phyloP scores from a whole-genome alignment of 2,113 vertebrate genomes.

The Hypanus sabinus region DNA sequence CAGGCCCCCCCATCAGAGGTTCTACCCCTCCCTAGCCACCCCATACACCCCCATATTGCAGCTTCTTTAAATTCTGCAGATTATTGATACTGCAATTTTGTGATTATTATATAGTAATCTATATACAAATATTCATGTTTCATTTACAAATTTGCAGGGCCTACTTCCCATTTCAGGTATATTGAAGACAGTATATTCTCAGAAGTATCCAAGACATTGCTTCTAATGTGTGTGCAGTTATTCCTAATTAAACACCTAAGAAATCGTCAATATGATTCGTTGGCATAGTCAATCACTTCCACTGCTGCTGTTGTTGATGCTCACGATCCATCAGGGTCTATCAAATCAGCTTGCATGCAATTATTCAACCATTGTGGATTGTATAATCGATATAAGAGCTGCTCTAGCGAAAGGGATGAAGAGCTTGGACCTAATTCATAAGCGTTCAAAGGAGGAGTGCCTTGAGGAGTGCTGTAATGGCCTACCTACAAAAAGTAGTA shows the following conservation, averaged over 20 bases:
- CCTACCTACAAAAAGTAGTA: conserved; percentile 49
- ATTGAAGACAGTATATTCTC: background rate
- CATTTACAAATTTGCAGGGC: background rate
- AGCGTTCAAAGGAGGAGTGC: conserved; percentile 42
- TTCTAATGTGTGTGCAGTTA: background rate
- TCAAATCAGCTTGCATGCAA: background rate
- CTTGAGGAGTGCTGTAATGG: conserved; percentile 51
- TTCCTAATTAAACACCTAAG: too few relatives aligned
- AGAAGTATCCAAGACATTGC: background rate
- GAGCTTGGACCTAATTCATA: conserved; percentile 47
- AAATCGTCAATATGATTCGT: background rate
- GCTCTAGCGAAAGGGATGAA: conserved; percentile 52
- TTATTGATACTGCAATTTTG: background rate
- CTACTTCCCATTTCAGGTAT: background rate
- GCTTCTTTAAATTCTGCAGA: background rate
- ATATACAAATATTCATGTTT: background rate
- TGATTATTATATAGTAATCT: background rate
- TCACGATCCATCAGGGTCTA: background rate
- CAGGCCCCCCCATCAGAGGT: too few relatives aligned
- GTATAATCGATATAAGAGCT: conserved; percentile 49
- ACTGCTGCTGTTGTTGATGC: background rate
- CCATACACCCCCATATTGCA: too few relatives aligned
- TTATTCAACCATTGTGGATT: conserved; percentile 13
- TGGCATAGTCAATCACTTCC: background rate
- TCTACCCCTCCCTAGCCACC: too few relatives aligned